Conservation (phyloP, 2,888 invertebrate species). For the Tetropium fuscum region DNA sequence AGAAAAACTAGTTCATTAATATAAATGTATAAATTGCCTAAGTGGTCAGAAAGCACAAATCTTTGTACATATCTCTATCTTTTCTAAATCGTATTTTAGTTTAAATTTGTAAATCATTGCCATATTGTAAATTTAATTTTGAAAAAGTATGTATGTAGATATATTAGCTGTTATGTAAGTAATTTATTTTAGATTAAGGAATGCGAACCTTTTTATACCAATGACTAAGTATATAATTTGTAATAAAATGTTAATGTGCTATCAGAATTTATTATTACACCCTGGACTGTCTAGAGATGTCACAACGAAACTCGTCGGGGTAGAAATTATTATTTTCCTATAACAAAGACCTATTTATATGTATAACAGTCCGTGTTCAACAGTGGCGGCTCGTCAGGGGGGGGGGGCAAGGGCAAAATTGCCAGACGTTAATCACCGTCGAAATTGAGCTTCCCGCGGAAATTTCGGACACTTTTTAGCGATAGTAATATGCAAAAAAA, state of each 20-base stretch:
- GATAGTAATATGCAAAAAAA: no score
- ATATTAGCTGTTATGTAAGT: conserved; percentile 19
- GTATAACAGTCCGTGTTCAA: no score
- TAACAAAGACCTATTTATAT: no score
- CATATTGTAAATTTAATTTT: conserved; percentile 17
- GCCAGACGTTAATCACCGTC: no score
- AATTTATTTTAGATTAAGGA: conserved; percentile 22
- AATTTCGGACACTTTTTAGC: no score
- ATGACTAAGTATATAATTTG: conserved; percentile 21
- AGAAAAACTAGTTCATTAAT: conserved; percentile 24
- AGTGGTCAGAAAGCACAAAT: conserved; percentile 15
- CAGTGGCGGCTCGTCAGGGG: no score
- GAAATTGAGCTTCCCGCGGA: no score
- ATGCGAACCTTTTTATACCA: conserved; percentile 19
- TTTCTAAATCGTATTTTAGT: background rate
- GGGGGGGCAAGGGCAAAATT: no score
- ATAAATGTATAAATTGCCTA: conserved; percentile 13
- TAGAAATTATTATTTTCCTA: no score
- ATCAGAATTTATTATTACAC: no score
- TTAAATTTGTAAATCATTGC: conserved; percentile 15
- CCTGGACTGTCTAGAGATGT: no score
- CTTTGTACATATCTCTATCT: conserved; percentile 3
- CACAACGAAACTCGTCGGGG: no score
- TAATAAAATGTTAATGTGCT: conserved; percentile 4
- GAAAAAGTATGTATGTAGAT: conserved; percentile 9